Evolutionary conservation across 2,888 invertebrate genomes (phyloP).

Genomic region (Muschampia plurimacula): DNA sequence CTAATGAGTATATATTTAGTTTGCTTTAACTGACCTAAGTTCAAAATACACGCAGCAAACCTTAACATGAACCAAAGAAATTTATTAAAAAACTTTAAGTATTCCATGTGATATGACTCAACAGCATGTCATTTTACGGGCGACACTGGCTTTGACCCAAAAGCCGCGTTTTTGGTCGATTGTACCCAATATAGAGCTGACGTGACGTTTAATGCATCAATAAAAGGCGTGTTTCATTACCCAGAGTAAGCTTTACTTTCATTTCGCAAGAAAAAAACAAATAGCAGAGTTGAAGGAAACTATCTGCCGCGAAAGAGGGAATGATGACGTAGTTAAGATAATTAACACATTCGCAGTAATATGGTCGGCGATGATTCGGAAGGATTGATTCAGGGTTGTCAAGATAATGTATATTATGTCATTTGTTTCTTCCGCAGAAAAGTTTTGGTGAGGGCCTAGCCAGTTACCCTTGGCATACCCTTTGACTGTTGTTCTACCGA

Average conservation of each 20-base stretch:
- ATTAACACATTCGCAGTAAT: conserved; percentile 15
- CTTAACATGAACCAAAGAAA: too few relatives aligned
- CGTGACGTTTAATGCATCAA: conserved; percentile 19
- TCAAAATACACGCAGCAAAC: too few relatives aligned
- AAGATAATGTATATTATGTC: neutral
- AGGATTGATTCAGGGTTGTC: conserved; percentile 11
- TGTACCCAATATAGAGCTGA: conserved; percentile 22
- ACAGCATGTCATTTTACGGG: conserved; percentile 8
- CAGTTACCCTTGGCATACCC: too few relatives aligned
- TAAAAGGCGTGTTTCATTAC: conserved; percentile 25
- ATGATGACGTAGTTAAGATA: conserved; percentile 30
- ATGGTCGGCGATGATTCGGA: conserved; percentile 23
- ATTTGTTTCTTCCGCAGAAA: too few relatives aligned
- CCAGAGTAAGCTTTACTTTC: conserved; percentile 23
- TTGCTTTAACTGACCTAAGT: too few relatives aligned
- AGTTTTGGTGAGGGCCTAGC: too few relatives aligned
- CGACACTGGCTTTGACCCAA: conserved; percentile 33
- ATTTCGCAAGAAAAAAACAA: conserved; percentile 33
- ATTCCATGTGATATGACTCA: conserved; percentile 13
- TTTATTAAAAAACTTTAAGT: neutral
- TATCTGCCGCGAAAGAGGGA: conserved; percentile 15
- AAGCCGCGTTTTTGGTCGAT: conserved; percentile 17
- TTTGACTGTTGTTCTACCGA: too few relatives aligned
- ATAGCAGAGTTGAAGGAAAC: conserved; percentile 39
- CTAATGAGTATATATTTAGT: too few relatives aligned